These are phyloP conservation scores for Helostoma temminkii DNA, from an alignment of 2,797 vertebrate genomes.

Conservation along the genomic window DNA sequence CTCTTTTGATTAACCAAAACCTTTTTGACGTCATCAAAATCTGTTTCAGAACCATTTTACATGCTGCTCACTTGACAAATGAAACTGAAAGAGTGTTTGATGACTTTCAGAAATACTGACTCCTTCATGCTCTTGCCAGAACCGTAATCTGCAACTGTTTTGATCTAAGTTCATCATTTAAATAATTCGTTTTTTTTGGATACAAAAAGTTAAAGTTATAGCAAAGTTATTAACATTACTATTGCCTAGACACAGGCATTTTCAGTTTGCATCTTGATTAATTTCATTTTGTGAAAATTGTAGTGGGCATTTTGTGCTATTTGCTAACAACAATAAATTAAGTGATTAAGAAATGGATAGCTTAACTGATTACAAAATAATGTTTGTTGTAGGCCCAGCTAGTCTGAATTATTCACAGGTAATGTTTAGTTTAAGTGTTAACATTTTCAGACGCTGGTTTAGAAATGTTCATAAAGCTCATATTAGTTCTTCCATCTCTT, in stretches of 20 bases:
- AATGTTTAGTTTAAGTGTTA: conserved; percentile 16
- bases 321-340: background rate
- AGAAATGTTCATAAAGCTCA: conserved; percentile 6
- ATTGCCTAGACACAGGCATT: background rate
- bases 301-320: background rate
- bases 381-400: background rate
- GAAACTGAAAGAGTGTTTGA: conserved; percentile 8
- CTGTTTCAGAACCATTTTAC: background rate
- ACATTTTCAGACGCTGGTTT: conserved; percentile 21
- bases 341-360: background rate
- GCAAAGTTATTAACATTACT: too few relatives aligned
- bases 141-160: background rate
- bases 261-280: background rate
- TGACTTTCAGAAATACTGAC: conserved; percentile 13
- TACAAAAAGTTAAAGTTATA: too few relatives aligned
- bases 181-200: background rate
- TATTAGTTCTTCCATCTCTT: conserved; percentile 17
- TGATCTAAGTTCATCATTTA: background rate
- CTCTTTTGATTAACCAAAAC: conserved; percentile 37
- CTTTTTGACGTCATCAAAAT: conserved; percentile 38
- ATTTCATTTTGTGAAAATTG: background rate
- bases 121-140: too few relatives aligned
- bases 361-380: conserved; percentile 1
- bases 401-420: conserved; percentile 9
- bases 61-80: background rate